Conservation (phyloP, 2,888 invertebrate species). For the Agrochola macilenta region DNA sequence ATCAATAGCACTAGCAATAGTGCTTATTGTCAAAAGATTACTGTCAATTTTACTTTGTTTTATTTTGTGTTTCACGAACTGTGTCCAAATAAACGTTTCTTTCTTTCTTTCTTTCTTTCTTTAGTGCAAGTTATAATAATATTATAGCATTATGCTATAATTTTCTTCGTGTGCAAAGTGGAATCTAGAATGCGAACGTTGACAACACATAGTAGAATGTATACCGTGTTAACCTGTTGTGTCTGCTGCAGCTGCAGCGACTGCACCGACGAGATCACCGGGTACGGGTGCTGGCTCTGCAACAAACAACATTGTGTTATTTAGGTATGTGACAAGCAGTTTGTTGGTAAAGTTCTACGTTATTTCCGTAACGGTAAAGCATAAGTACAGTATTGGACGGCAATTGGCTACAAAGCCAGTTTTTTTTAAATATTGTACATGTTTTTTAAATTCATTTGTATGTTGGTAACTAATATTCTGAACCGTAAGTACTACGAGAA, state of each 20-base stretch:
- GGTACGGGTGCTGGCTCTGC: conserved; percentile 84
- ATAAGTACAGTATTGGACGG: neutral
- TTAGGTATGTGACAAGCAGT: neutral
- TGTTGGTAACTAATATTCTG: neutral
- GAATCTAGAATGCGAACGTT: neutral
- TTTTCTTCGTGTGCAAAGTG: neutral
- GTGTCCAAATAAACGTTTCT: too few species aligned
- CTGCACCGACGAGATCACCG: conserved; percentile 87
- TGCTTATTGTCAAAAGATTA: too few species aligned
- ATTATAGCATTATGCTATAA: neutral
- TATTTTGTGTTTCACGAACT: too few species aligned
- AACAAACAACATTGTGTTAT: conserved; percentile 17
- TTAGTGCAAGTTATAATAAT: neutral
- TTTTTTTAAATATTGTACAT: too few species aligned
- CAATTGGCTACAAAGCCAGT: neutral
- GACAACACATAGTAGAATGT: conserved; percentile 25
- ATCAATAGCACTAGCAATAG: too few species aligned
- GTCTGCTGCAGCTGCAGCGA: conserved; percentile 86
- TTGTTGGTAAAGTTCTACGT: neutral
- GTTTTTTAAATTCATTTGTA: too few species aligned
- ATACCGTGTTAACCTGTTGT: conserved; percentile 85
- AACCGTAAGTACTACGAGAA: neutral
- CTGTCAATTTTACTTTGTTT: too few species aligned
- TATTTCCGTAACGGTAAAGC: neutral
- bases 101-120: too few species aligned